Percentiles rank a stretch among this genome's conserved stretches.
Evolutionary conservation across 2,113 vertebrate genomes (phyloP).

Genomic region (Excalfactoria chinensis): DNA sequence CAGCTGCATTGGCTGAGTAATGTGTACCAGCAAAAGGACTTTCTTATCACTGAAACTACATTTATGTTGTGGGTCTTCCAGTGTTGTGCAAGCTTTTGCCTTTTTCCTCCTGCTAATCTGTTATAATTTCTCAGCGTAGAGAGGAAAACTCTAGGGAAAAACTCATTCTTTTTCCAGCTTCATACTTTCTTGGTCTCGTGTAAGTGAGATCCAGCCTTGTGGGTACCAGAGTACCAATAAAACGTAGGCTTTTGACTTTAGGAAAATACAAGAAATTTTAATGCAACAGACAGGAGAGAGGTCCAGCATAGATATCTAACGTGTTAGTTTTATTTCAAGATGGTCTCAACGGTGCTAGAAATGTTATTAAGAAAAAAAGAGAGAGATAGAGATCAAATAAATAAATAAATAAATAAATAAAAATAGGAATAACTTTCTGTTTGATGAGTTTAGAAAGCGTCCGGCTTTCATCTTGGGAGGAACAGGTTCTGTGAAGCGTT

Average conservation of each 20-base stretch:
- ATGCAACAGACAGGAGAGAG: slow-evolving; percentile 62
- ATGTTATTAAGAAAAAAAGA: slow-evolving; percentile 55
- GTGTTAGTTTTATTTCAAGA: slow-evolving; percentile 74
- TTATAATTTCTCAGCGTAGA: neutral
- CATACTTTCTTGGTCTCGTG: neutral
- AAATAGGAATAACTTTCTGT: slow-evolving; percentile 65
- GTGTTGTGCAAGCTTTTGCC: neutral
- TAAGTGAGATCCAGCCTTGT: neutral
- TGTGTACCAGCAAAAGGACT: slow-evolving; percentile 8
- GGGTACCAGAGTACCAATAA: slow-evolving; percentile 1
- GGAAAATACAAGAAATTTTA: slow-evolving; percentile 29
- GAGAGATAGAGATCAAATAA: slow-evolving; percentile 49
- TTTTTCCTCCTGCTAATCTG: neutral
- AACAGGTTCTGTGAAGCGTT: slow-evolving; percentile 34
- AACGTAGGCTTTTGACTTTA: slow-evolving; percentile 16
- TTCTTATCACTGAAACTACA: slow-evolving; percentile 21
- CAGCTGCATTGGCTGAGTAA: neutral
- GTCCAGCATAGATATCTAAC: slow-evolving; percentile 26
- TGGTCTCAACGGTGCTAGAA: slow-evolving; percentile 63
- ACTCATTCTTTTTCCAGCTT: neutral
- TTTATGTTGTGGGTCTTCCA: neutral
- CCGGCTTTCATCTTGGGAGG: slow-evolving; percentile 43
- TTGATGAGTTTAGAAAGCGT: slow-evolving; percentile 31
- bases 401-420: slow-evolving; percentile 78
- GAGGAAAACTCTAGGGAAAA: neutral